Evolutionary conservation across 92 coral and sea anemone genomes (phyloP).

Genomic region (Virgularia gustaviana): DNA sequence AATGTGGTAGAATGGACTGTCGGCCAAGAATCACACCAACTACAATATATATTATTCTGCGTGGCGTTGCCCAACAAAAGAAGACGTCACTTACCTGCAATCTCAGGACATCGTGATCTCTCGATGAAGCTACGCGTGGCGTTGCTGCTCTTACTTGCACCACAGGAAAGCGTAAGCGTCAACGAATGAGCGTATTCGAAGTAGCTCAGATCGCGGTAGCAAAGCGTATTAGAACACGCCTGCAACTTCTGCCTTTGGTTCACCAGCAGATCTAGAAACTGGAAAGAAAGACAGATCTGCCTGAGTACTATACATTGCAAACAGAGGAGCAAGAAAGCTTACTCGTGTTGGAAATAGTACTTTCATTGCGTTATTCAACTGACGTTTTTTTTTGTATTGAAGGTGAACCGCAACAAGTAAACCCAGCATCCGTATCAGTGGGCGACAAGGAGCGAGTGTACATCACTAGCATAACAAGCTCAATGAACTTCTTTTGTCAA

Average conservation of each 20-base stretch:
- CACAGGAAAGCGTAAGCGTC: neutral
- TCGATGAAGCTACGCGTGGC: neutral
- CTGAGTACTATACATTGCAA: too few species aligned
- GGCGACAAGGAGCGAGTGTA: slow-evolving; percentile 61
- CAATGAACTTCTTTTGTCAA: slow-evolving; percentile 63
- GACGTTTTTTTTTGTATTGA: slow-evolving; percentile 15
- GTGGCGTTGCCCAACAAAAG: slow-evolving; percentile 46
- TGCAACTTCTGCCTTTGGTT: slow-evolving; percentile 11
- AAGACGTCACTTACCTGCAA: slow-evolving; percentile 26
- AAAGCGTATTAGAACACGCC: neutral
- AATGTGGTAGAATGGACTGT: neutral
- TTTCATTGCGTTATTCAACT: neutral
- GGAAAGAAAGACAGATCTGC: too few species aligned
- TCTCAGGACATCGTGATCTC: slow-evolving; percentile 42
- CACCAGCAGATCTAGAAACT: neutral
- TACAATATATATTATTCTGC: slow-evolving; percentile 30
- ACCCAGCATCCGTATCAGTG: slow-evolving; percentile 3
- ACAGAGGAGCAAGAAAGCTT: too few species aligned
- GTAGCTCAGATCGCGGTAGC: neutral
- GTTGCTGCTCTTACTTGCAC: neutral
- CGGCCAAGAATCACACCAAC: slow-evolving; percentile 2
- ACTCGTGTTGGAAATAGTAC: too few species aligned
- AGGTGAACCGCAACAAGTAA: neutral
- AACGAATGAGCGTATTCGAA: neutral
- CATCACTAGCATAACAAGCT: slow-evolving; percentile 55